Evolutionary conservation across 2,797 vertebrate genomes (phyloP), one percentile per base, ranked within the genome.

Genomic region (Halcyon badia): DNA sequence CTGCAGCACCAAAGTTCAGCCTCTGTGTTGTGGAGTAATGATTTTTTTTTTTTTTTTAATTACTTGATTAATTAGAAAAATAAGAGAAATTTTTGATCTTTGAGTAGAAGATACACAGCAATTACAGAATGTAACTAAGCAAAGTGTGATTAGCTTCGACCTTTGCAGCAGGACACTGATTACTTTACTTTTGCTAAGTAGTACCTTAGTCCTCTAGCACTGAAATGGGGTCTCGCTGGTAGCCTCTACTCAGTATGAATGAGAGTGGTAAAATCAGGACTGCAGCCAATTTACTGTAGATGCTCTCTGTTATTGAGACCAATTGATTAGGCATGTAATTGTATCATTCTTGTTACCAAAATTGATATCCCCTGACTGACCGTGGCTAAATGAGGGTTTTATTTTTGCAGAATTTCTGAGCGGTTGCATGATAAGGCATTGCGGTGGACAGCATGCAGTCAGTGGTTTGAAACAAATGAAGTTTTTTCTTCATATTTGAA

Each of bases 401-500:
- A 35, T 78, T 89, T 96, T 84, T 81, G 37, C 65, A 86, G 89
- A 19, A 35, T 87, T 94, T 92, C 57, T 68, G 61, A n/a, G 61
- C 73, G 66, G 54, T 86, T 70, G 82, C 1, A 0, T 68, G 76
- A 39, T 68, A 71, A 85, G 77, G 26, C 8, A 0, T 48, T 22
- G 33, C 39, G 61, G 31, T 58, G 17, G 90, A 64, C 65, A 62
- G 66, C 14, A 18, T 25, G 21, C 9, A 46, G 49, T 51, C 56
- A 17, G 70, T 28, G 58, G 35, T 79, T 95, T 65, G 78, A 94
- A 95, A 83, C 33, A 68, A 93, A 83, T 79, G 9, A 80, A 37
- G 20, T n/a, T 87, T 94, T 94, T 72, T 82, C 46, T 84, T 83
- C 41, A 17, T 71, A 35, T 56, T 78, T 70, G 82, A 42, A 78